Evolutionary conservation across 2,888 invertebrate genomes (phyloP), one percentile per base, ranked within the genome.

Genomic region (Adelognathus sp.): DNA sequence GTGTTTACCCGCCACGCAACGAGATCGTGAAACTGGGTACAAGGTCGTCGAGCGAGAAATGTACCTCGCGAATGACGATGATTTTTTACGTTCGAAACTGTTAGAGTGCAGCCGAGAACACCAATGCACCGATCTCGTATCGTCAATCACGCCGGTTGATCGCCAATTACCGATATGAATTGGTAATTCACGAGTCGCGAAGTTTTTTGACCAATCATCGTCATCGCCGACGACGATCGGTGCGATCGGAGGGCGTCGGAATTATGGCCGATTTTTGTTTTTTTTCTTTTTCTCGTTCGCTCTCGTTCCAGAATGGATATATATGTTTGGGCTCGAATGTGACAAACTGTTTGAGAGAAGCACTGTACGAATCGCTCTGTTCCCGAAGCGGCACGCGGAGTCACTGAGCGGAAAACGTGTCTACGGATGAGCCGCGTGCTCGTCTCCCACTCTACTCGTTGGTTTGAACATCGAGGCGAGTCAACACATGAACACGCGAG

Each of bases 341-440:
- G 24, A n/a, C 7, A 36, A 21, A 1, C n/a, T 16, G 6, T 33
- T 36, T 56, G 56, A 61, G 11, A 41, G 18, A 71, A 33, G 21
- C 29, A 58, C 24, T 50, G 11, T 50, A n/a, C n/a, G n/a, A n/a
- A n/a, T 44, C 39, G 71, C 56, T 71, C 66, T 79, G 56, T 61
- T 71, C 79, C 54, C 79, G 75, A 61, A 31, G 75, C 71, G 74
- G 73, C 72, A 75, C 79, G 79, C 76, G 80, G 74, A 77, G 81
- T 79, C 76, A 83, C 82, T 83, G 82, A 83, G 80, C 74, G 64
- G 76, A 79, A 77, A 77, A 77, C 79, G 77, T 81, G 72, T 66
- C 70, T 56, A 31, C 27, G 46, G 74, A 66, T 66, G 70, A 60
- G 50, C 78, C 78, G 78, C 78, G 75, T 75, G 79, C 67, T 69